phyloP scores from a whole-genome alignment of 1,140 invertebrate genomes.

The Himalopsyche phryganea region DNA sequence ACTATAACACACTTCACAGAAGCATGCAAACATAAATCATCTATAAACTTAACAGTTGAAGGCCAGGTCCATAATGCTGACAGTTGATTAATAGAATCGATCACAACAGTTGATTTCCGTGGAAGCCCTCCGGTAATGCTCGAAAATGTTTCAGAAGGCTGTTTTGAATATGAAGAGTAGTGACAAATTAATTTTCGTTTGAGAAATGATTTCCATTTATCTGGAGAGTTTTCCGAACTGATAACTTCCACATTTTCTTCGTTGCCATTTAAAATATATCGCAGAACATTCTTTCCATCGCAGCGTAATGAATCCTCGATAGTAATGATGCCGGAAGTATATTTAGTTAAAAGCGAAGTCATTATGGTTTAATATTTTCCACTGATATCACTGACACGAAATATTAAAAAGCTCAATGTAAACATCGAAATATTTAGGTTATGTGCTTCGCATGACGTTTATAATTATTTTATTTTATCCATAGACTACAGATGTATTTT shows the following conservation, averaged over 20 bases:
- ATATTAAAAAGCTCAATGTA: no score
- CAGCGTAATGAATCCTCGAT: constrained; percentile 24
- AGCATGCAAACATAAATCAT: constrained; percentile 33
- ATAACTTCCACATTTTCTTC: constrained; percentile 38
- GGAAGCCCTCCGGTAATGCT: constrained; percentile 20
- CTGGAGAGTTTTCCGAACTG: constrained; percentile 42
- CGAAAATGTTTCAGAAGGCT: constrained; percentile 5
- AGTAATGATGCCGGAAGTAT: constrained; percentile 19
- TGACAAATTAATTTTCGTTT: constrained; percentile 31
- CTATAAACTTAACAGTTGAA: constrained; percentile 37
- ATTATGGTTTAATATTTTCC: no score
- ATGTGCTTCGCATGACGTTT: no score
- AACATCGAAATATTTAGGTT: no score
- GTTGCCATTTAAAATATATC: constrained; percentile 29
- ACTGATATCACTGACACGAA: no score
- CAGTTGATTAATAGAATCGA: constrained; percentile 51
- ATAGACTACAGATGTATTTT: no score
- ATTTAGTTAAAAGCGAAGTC: neutral
- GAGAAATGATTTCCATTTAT: constrained; percentile 42
- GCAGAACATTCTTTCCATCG: constrained; percentile 11
- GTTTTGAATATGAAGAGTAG: constrained; percentile 31
- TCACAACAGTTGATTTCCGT: constrained; percentile 36
- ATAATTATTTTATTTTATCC: no score
- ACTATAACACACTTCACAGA: constrained; percentile 47
- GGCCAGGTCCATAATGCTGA: constrained; percentile 40